Evolutionary conservation across 2,888 invertebrate species (phyloP).

Genomic region (Parthenolecanium corni): DNA sequence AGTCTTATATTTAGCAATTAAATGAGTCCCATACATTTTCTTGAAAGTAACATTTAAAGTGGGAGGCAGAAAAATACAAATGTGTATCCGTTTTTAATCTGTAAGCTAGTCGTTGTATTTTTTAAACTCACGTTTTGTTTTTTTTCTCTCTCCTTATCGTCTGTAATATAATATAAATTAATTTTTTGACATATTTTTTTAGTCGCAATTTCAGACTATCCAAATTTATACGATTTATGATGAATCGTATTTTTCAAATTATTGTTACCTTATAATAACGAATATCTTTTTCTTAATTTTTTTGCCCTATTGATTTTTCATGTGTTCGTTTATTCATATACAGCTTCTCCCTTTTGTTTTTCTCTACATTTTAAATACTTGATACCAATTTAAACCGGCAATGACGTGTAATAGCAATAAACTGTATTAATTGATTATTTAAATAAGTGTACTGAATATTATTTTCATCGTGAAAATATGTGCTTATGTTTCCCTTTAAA

Average conservation of each 20-base stretch:
- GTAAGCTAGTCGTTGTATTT: conserved; percentile 3
- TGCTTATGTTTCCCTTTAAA: too few relatives aligned
- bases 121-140: not conserved
- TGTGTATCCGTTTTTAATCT: not conserved
- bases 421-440: too few relatives aligned
- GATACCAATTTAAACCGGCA: not conserved
- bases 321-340: not conserved
- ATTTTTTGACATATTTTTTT: too few relatives aligned
- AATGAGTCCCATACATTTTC: not conserved
- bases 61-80: not conserved
- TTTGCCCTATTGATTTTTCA: not conserved
- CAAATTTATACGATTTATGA: too few relatives aligned
- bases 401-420: too few relatives aligned
- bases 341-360: not conserved
- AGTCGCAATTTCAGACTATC: too few relatives aligned
- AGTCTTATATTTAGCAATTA: not conserved
- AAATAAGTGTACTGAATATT: too few relatives aligned
- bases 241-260: not conserved
- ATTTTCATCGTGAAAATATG: too few relatives aligned
- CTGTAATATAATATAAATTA: not conserved
- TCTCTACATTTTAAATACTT: not conserved
- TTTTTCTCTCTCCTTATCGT: not conserved
- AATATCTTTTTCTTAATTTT: not conserved
- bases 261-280: not conserved
- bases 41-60: too few relatives aligned